Evolutionary conservation across 2,797 vertebrate species (phyloP).

Genomic region (Sebastes taczanowskii): DNA sequence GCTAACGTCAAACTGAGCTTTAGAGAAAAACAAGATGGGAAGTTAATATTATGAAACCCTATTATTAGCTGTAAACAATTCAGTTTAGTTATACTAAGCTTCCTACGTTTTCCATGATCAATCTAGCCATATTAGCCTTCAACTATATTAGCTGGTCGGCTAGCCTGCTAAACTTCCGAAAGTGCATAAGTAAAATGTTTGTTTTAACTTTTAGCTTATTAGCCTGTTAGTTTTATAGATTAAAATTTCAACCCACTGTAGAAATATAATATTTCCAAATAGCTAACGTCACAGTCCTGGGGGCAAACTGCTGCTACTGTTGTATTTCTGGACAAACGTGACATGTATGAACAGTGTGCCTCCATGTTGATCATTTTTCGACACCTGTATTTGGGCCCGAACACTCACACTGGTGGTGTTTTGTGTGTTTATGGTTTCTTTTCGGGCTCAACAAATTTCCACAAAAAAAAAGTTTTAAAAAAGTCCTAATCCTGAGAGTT

Average conservation of each 20-base stretch:
- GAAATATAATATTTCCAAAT: not conserved
- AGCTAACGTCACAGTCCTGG: not conserved
- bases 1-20: not conserved
- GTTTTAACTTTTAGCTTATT: not conserved
- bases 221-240: not conserved
- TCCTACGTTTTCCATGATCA: not conserved
- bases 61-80: not conserved
- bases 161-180: not conserved
- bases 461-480: no score
- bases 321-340: not conserved
- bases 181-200: not conserved
- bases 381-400: not conserved
- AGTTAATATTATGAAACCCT: not conserved
- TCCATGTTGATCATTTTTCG: not conserved
- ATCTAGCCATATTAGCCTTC: not conserved
- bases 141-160: not conserved
- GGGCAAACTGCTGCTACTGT: not conserved
- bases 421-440: conserved; percentile 11
- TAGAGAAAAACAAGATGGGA: not conserved
- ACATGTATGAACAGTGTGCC: not conserved
- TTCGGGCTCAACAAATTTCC: not conserved
- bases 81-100: not conserved
- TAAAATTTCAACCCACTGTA: no score
- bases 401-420: not conserved
- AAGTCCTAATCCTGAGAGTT: not conserved